phyloP scores from a whole-genome alignment of 2,113 vertebrate species.

The Typhlomys cinereus region DNA sequence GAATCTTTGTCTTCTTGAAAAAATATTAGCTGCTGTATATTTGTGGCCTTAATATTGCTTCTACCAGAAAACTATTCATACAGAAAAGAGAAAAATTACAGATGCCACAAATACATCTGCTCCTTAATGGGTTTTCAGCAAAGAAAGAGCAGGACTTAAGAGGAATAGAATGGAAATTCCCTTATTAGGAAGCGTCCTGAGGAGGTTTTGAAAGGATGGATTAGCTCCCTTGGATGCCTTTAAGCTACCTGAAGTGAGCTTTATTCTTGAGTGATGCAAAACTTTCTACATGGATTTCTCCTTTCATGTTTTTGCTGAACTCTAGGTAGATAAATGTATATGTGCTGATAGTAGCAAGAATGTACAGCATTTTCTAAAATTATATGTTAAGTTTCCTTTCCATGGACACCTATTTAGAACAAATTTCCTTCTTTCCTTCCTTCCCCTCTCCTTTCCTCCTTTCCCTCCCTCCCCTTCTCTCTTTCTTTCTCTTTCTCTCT shows the following conservation, averaged over 20 bases:
- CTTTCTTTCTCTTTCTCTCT: no score
- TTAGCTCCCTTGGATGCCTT: not conserved
- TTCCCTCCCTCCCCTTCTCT: no score
- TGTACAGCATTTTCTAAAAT: not conserved
- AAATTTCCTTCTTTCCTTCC: no score
- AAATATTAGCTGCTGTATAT: not conserved
- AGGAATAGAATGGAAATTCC: not conserved
- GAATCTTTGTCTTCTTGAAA: not conserved
- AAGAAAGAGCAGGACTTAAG: not conserved
- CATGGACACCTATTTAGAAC: not conserved
- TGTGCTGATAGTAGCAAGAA: not conserved
- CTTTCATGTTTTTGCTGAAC: not conserved
- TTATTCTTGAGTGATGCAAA: not conserved
- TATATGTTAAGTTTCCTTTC: not conserved
- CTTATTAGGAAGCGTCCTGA: not conserved
- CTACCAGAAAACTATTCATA: slow-evolving; percentile 4
- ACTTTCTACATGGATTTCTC: not conserved
- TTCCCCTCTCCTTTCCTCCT: no score
- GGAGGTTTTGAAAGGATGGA: not conserved
- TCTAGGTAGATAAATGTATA: not conserved
- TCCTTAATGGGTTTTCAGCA: not conserved
- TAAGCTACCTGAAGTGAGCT: slow-evolving; percentile 7
- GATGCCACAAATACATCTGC: not conserved
- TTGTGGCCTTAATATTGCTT: slow-evolving; percentile 18
- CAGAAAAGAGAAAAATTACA: not conserved